These are phyloP conservation scores for Xenopus petersii DNA, from an alignment of 2,797 vertebrate species.

Conservation along the genomic window DNA sequence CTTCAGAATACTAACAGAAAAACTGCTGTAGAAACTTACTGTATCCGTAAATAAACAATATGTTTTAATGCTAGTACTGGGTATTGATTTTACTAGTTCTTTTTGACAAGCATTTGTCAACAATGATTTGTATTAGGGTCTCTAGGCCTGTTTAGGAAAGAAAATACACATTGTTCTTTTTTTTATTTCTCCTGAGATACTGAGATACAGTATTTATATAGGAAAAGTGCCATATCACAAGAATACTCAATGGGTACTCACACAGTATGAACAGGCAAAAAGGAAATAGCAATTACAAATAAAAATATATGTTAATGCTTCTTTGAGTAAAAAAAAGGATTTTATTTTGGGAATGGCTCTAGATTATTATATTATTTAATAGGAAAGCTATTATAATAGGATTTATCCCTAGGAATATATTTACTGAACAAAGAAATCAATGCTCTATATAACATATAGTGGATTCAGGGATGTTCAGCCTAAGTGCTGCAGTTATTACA, in stretches of 20 bases:
- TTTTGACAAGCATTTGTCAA: constrained; percentile 64
- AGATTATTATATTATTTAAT: too few relatives aligned
- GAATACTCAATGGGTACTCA: neutral
- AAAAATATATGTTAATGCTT: too few relatives aligned
- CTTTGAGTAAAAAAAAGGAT: too few relatives aligned
- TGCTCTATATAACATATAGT: too few relatives aligned
- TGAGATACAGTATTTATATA: constrained; percentile 37
- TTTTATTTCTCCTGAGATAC: constrained; percentile 33
- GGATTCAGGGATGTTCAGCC: too few relatives aligned
- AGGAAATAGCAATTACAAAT: neutral
- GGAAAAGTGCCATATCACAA: constrained; percentile 35
- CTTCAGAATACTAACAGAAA: constrained; percentile 47
- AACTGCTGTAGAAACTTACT: constrained; percentile 22
- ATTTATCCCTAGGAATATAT: too few relatives aligned
- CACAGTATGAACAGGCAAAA: neutral
- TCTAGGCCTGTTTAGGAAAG: constrained; percentile 38
- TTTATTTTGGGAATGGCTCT: too few relatives aligned
- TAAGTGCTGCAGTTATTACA: too few relatives aligned
- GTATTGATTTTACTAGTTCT: constrained; percentile 60
- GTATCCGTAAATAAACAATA: constrained; percentile 58
- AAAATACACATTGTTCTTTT: constrained; percentile 40
- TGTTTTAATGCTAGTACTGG: constrained; percentile 58
- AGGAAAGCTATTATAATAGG: too few relatives aligned
- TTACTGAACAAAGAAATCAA: too few relatives aligned
- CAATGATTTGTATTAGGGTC: constrained; percentile 62